Conservation (phyloP, 2,113 vertebrate genomes). For the Illadopsis cleaveri region DNA sequence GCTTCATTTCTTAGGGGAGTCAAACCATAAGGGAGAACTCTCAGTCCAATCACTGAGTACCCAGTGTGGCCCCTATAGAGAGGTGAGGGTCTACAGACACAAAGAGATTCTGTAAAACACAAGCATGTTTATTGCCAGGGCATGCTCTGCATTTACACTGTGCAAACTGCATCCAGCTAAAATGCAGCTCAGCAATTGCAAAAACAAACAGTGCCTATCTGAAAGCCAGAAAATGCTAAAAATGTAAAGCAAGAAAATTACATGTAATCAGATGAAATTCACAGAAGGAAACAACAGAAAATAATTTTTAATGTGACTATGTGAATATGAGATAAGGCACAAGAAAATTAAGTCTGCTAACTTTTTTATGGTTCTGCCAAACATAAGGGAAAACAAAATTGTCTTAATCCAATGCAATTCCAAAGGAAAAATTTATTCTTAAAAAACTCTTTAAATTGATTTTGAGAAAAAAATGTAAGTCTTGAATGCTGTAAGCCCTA, state of each 20-base stretch:
- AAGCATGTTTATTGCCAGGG: background rate
- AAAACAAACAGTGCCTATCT: background rate
- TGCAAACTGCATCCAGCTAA: background rate
- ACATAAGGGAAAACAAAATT: background rate
- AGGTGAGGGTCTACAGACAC: background rate
- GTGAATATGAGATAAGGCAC: background rate
- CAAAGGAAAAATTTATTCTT: background rate
- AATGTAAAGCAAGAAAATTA: background rate
- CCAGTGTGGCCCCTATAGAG: background rate
- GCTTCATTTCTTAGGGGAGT: background rate
- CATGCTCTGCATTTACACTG: background rate
- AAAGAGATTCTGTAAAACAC: background rate
- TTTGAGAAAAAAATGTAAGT: background rate
- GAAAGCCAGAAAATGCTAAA: background rate
- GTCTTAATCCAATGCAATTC: background rate
- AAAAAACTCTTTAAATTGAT: background rate
- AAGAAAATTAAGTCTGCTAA: background rate
- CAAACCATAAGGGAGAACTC: background rate
- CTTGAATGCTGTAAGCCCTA: background rate
- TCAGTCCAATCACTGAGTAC: background rate
- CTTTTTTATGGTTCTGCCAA: background rate
- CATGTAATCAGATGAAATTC: background rate
- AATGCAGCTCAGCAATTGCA: background rate
- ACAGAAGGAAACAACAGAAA: background rate
- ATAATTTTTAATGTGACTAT: background rate